Evolutionary conservation across 2,797 vertebrate genomes (phyloP).

Genomic region (Bucorvus abyssinicus): DNA sequence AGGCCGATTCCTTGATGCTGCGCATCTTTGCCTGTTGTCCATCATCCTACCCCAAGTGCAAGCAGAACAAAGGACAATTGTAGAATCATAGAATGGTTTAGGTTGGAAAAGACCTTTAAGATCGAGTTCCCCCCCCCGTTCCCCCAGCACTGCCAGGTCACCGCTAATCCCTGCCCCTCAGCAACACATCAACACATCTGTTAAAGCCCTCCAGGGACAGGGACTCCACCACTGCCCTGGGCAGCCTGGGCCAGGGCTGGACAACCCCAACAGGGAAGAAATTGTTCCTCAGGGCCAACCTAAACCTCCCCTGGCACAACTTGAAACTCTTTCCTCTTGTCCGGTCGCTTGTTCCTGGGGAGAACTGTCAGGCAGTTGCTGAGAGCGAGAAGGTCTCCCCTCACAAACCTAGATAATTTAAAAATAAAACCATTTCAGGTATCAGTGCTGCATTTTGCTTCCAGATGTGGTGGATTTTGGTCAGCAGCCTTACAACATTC

Average conservation of each 20-base stretch:
- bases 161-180: neutral
- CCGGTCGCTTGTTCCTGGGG: neutral
- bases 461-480: rapidly evolving
- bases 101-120: neutral
- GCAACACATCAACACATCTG: neutral
- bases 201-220: neutral
- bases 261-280: no score
- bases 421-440: neutral
- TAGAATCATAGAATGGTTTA: neutral
- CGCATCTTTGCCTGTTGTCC: neutral
- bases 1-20: rapidly evolving
- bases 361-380: neutral
- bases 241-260: no score
- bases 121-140: neutral
- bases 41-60: rapidly evolving
- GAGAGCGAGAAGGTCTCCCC: neutral
- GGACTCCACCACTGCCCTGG: neutral
- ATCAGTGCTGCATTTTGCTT: rapidly evolving
- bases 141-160: neutral
- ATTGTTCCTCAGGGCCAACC: neutral
- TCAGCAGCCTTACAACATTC: rapidly evolving
- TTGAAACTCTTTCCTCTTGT: neutral
- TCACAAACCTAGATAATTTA: no score
- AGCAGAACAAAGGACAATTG: neutral
- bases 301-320: neutral